These are phyloP conservation scores for Typhlomys cinereus DNA, from an alignment of 2,113 vertebrate species.

Conservation along the genomic window DNA sequence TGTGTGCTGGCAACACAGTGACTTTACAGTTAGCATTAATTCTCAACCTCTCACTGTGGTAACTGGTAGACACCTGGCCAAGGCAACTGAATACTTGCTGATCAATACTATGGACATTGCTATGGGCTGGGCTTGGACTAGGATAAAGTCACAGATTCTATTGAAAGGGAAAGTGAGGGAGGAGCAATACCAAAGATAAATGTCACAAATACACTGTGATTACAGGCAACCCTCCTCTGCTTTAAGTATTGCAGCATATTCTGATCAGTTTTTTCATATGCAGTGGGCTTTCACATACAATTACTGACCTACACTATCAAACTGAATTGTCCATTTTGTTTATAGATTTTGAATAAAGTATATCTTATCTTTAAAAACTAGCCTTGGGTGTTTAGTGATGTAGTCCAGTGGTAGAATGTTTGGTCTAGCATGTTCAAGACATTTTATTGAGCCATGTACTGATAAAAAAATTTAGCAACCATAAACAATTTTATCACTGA, in stretches of 20 bases:
- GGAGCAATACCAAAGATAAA: not conserved
- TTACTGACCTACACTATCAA: not conserved
- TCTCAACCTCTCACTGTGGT: not conserved
- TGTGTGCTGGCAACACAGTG: not conserved
- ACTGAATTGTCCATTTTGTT: not conserved
- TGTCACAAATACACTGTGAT: not conserved
- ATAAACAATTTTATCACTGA: not conserved
- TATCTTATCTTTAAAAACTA: not conserved
- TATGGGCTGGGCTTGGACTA: too few species aligned
- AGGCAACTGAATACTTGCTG: too few species aligned
- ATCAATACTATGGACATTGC: not conserved
- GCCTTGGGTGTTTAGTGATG: not conserved
- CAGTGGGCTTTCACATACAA: not conserved
- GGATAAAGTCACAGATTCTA: not conserved
- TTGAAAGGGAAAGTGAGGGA: not conserved
- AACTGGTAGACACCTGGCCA: not conserved
- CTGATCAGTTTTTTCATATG: too few species aligned
- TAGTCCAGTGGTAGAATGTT: not conserved
- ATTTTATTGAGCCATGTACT: not conserved
- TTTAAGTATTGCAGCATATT: not conserved
- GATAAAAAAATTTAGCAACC: not conserved
- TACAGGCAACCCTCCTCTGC: accelerated
- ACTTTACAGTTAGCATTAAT: not conserved
- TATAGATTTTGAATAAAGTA: not conserved
- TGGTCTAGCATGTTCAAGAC: not conserved